Evolutionary conservation across 2,113 vertebrate genomes (phyloP), one percentile per base, ranked within the genome.

Genomic region (Gymnogyps californianus): DNA sequence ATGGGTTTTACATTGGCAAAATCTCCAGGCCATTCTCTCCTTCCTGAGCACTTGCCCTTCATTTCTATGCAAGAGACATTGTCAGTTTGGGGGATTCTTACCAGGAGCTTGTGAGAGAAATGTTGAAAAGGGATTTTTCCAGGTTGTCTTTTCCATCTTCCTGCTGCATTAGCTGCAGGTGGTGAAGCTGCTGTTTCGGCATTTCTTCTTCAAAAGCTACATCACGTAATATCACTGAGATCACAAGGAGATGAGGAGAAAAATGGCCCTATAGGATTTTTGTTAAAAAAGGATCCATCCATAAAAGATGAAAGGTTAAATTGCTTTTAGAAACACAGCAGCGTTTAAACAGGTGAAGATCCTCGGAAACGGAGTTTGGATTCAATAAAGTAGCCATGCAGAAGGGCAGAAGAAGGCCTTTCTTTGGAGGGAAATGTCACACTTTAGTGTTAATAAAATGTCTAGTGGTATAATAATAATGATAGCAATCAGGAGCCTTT

Each of bases 181-280:
- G 97, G 97, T 91, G 93, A 83, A 91, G 97, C 97, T 97, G 92
- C 97, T 97, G 97, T 83, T 97, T 96, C 94, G 92, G 96, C 96
- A 97, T 97, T 97, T 97, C 94, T 96, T 96, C 97, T 97, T 97
- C 97, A 97, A 97, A 97, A 96, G 96, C 94, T 95, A 89, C 96
- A 96, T 94, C 97, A 94, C 88, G 96, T 95, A 96, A 92, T 94
- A 97, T 96, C 88, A 36, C 96, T 80, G 93, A 97, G 97, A 97
- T 97, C 97, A 97, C 95, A 97, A 90, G 95, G 92, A 96, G 90
- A 97, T 71, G 95, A 96, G 96, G 76, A 96, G 96, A 96, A 97
- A 97, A 97, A 97, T 94, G 93, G 93, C 94, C 96, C 96, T 87
- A 96, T 92, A 97, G 97, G 97, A 96, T 96, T 97, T 97, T 97